These are phyloP conservation scores for Dendrolimus kikuchii DNA, from an alignment of 1,140 invertebrate species.

Conservation along the genomic window DNA sequence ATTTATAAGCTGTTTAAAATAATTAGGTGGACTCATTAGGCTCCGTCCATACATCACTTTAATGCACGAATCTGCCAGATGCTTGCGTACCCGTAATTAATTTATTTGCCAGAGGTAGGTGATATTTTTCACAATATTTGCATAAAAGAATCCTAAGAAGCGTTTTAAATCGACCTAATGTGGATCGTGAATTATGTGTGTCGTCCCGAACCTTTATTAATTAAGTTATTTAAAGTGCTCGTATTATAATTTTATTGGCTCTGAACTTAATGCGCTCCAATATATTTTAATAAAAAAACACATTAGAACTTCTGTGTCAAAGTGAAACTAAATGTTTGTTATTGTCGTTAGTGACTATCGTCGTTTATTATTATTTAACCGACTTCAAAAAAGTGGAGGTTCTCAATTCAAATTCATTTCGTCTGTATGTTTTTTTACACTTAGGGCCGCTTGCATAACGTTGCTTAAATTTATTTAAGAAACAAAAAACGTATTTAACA, in stretches of 20 bases:
- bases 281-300: background rate
- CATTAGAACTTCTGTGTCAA: background rate
- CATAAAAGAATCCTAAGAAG: slow-evolving; percentile 61
- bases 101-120: slow-evolving; percentile 29
- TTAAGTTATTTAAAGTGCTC: slow-evolving; percentile 37
- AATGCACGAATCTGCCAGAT: slow-evolving; percentile 41
- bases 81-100: slow-evolving; percentile 46
- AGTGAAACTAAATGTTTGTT: no score
- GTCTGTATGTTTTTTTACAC: no score
- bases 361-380: no score
- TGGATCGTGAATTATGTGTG: slow-evolving; percentile 39
- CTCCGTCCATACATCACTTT: slow-evolving; percentile 49
- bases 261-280: slow-evolving; percentile 1
- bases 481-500: no score
- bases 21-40: slow-evolving; percentile 48
- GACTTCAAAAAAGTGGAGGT: no score
- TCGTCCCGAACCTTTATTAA: slow-evolving; percentile 31
- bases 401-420: no score
- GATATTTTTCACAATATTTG: slow-evolving; percentile 51
- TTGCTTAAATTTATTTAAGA: no score
- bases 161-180: slow-evolving; percentile 43
- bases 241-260: slow-evolving; percentile 12
- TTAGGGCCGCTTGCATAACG: no score
- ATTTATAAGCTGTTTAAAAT: slow-evolving; percentile 52
- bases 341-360: no score